These are phyloP conservation scores for Falco biarmicus DNA, from an alignment of 2,797 vertebrate species.

Conservation along the genomic window DNA sequence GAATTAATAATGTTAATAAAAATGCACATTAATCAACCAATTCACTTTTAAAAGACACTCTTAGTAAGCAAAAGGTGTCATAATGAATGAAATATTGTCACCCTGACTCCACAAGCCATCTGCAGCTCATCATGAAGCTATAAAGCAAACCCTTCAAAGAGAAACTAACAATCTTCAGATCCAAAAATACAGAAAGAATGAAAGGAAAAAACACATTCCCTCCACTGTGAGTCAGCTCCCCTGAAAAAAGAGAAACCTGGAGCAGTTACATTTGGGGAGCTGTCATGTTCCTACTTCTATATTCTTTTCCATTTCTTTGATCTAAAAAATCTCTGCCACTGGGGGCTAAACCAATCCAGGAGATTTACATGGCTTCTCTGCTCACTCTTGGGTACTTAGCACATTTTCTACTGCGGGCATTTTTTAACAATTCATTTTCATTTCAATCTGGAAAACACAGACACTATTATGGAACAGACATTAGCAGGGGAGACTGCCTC, in stretches of 20 bases:
- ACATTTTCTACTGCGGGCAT: not conserved
- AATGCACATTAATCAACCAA: conserved; percentile 35
- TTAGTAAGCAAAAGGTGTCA: conserved; percentile 37
- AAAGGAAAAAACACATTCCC: conserved; percentile 13
- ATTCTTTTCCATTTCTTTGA: conserved; percentile 27
- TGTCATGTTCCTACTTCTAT: conserved; percentile 6
- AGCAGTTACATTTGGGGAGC: not conserved
- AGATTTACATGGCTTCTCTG: conserved; percentile 7
- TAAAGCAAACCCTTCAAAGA: conserved; percentile 56
- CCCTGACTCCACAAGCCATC: conserved; percentile 26
- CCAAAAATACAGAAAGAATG: conserved; percentile 40
- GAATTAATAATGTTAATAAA: conserved; percentile 35
- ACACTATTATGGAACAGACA: not conserved
- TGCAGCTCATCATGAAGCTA: conserved; percentile 42
- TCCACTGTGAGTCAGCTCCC: conserved; percentile 12
- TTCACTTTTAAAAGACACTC: conserved; percentile 36
- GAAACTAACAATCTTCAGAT: conserved; percentile 27
- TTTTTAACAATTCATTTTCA: not conserved
- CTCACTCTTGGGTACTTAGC: not conserved
- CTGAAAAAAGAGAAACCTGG: conserved; percentile 9
- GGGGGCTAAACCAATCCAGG: not conserved
- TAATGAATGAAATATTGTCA: conserved; percentile 40
- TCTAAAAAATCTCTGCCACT: not conserved
- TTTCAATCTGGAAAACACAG: not conserved
- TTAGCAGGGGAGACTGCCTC: not conserved